Base-by-base conservation (phyloP, 2,888 invertebrate genomes). In the Gymnosoma rotundatum region DNA sequence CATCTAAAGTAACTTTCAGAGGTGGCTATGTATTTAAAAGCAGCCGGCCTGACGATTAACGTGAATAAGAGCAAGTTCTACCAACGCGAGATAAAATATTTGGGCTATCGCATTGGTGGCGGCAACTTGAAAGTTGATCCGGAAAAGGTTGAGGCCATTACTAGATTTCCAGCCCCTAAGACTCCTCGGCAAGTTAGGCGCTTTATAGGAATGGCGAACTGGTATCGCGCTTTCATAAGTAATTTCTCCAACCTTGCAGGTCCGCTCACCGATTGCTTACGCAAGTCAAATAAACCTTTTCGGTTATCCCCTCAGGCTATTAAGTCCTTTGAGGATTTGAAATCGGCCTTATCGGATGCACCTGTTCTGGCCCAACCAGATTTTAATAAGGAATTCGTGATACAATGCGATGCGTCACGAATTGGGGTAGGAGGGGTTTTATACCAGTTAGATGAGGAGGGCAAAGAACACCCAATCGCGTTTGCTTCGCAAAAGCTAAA, bases 41-140 rank as follows among this genome's bases (percentile, higher is more conserved):
- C 18, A 7, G 78, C 72, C 0, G 63, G 69, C 14, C 45, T 85
- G 42, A 85, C 85, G 7, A 83, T 85, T 0, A 79, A 82, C 9
- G 61, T 4, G 25, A 25, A 4, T 25, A 25, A 25, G 25, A 25
- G 25, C 25, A 25, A 25, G 25, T 25, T 25, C 25, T 25, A 4
- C 25, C 25, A 25, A 25, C 25, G 25, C 25, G 25, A 25, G 25
- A 25, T 25, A 25, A 76, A 70, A 16, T 86, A 83, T 14, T 18
- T 86, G 14, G 81, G 83, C 1, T 67, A 70, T 54, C 18, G 58
- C 2, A 50, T 86, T 14, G 81, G 83, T 1, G 18, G 25, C 7
- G 86, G 82, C 1, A 38, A 58, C 18, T 25, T 83, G 4, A 64
- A 76, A 21, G 63, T 61, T 14, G 63, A 74, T 7, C 63, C 74